Conservation (phyloP, 2,113 vertebrate species). For the Meles meles region DNA sequence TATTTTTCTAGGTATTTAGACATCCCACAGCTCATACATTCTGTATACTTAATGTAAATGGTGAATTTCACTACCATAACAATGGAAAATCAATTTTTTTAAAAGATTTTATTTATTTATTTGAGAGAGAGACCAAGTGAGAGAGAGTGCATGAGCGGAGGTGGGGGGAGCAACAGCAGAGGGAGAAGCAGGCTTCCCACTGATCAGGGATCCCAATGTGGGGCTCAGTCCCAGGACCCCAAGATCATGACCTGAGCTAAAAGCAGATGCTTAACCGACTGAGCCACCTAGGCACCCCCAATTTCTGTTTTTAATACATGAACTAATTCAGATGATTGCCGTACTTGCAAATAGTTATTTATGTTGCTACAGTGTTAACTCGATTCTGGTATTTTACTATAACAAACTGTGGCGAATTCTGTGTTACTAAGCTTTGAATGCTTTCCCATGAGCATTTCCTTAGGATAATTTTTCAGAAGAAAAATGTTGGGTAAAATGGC, state of each 20-base stretch:
- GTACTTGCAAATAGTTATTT: neutral
- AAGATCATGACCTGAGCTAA: no score
- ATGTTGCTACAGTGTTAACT: neutral
- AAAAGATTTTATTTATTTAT: neutral
- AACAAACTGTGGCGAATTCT: neutral
- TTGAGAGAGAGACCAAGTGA: neutral
- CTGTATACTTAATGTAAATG: neutral
- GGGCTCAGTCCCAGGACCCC: no score
- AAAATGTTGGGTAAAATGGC: neutral
- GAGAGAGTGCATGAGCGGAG: neutral
- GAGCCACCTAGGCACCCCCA: neutral
- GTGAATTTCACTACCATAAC: neutral
- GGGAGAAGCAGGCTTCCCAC: neutral
- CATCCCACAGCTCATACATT: neutral
- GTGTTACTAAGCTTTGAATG: neutral
- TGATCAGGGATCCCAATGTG: no score
- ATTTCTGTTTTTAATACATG: neutral
- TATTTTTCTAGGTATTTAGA: neutral
- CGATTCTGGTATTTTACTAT: neutral
- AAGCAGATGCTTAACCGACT: no score
- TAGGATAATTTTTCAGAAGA: neutral
- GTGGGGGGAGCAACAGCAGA: neutral
- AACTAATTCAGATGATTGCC: neutral
- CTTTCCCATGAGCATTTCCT: neutral
- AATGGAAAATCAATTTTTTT: neutral